These are phyloP conservation scores for Hypomecis atomaria DNA, from an alignment of 2,888 invertebrate species.

Conservation along the genomic window DNA sequence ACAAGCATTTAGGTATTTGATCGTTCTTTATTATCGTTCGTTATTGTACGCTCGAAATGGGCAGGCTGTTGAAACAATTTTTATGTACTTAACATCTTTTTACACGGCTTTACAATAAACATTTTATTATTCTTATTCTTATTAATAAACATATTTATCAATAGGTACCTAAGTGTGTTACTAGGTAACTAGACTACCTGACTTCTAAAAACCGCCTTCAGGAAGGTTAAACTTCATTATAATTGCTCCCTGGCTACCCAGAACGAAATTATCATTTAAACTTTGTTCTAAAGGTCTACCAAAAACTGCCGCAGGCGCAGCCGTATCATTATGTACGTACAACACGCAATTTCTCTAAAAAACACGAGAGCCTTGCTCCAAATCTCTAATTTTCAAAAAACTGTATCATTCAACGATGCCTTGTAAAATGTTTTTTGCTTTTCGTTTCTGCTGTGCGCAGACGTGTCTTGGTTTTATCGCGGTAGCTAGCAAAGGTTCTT, in stretches of 20 bases:
- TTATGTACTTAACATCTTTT: too few species aligned
- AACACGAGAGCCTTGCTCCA: constrained; percentile 59
- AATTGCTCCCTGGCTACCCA: constrained; percentile 43
- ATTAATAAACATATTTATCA: too few species aligned
- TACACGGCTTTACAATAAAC: too few species aligned
- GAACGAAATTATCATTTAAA: constrained; percentile 44
- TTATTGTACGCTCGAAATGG: too few species aligned
- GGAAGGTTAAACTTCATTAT: constrained; percentile 34
- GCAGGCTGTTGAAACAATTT: too few species aligned
- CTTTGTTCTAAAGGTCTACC: constrained; percentile 42
- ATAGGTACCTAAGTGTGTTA: neutral
- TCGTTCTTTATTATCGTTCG: too few species aligned
- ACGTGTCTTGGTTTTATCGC: neutral
- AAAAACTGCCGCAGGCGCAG: constrained; percentile 54
- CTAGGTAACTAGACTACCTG: constrained; percentile 26
- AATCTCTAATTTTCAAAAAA: constrained; percentile 83
- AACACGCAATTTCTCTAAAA: constrained; percentile 79
- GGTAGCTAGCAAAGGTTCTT: too few species aligned
- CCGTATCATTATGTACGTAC: constrained; percentile 72
- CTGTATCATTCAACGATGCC: constrained; percentile 78
- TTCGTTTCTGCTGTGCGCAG: constrained; percentile 34
- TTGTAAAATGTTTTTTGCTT: constrained; percentile 60
- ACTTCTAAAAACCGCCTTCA: constrained; percentile 21
- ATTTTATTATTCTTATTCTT: too few species aligned
- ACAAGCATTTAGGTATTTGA: too few species aligned